phyloP scores from a whole-genome alignment of 2,113 vertebrate species.

The Macquaria ambigua region DNA sequence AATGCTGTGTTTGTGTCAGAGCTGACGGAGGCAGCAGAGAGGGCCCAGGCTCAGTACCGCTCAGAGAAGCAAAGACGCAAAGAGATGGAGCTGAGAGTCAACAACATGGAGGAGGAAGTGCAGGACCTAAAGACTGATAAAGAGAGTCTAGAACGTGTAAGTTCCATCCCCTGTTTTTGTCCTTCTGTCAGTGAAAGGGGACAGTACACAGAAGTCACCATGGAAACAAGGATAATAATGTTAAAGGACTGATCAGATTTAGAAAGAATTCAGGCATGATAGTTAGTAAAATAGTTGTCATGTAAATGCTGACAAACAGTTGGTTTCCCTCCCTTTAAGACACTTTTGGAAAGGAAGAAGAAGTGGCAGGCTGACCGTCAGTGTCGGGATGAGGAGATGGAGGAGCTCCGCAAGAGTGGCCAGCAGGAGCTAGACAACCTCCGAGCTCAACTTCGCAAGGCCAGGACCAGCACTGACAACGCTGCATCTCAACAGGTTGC shows the following conservation, averaged over 20 bases:
- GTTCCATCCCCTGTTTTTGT: slow-evolving; percentile 9
- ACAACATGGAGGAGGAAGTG: slow-evolving; percentile 89
- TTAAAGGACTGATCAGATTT: background rate
- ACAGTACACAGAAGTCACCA: background rate
- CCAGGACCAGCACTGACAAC: slow-evolving; percentile 87
- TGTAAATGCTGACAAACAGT: background rate
- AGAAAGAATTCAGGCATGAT: background rate
- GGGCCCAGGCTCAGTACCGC: slow-evolving; percentile 84
- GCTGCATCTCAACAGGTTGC: slow-evolving; percentile 90
- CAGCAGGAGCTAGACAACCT: slow-evolving; percentile 91
- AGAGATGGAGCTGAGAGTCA: slow-evolving; percentile 88
- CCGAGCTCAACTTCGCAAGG: slow-evolving; percentile 88
- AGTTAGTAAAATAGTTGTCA: background rate
- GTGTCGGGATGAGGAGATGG: slow-evolving; percentile 91
- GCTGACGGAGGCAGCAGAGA: slow-evolving; percentile 87
- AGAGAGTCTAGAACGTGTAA: slow-evolving; percentile 89
- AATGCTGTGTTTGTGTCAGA: slow-evolving; percentile 78
- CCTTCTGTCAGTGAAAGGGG: background rate
- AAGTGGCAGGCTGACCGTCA: slow-evolving; percentile 91
- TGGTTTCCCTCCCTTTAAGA: slow-evolving; percentile 76
- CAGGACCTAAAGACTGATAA: slow-evolving; percentile 90
- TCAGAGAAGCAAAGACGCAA: slow-evolving; percentile 91
- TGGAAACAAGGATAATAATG: too few relatives aligned
- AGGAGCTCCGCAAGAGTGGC: slow-evolving; percentile 87
- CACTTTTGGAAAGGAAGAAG: slow-evolving; percentile 91